Evolutionary conservation across 2,888 invertebrate species (phyloP), one percentile per base, ranked within the genome.

Genomic region (Hirtodrosophila confusa): DNA sequence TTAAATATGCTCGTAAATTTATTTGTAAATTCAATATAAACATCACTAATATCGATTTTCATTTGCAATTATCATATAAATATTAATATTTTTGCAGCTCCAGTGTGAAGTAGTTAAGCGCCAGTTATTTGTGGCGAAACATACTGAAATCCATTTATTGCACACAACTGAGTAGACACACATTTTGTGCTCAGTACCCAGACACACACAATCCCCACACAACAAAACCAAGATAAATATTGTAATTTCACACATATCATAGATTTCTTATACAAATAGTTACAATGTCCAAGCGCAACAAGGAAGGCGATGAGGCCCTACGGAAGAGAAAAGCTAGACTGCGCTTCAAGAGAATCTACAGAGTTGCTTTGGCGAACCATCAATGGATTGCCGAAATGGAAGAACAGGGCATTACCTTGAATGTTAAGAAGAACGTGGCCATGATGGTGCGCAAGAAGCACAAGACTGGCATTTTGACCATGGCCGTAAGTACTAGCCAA

Each of bases 381-480:
- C 23, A 60, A 0, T 82, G 75, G 80, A 62, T 75, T 0, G 33
- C n/a, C 40, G 85, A 80, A 0, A 4, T 29, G 27, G 85, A 85
- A 23, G 72, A 75, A 0, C 61, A 61, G 8, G 47, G 41, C 4
- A 40, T 80, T 5, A 75, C 82, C 0, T 9, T 85, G 41, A 85
- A 80, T 39, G 78, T 70, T 4, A 80, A 82, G 24, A 82, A 75
- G 33, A 85, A 85, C 29, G 85, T 78, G 12, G 82, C 80, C 8
- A 57, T 78, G 62, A 12, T 83, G 33, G 51, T 80, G 31, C 72
- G 80, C 6, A 82, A 80, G 41, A 80, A 80, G 48, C 82, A 65
- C 4, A 85, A 78, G 58, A 66, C 67, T 0, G 85, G 85, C 12
- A 72, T 80, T 11, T 29, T 80, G 8, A 80, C 80, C 45, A 37